These are phyloP conservation scores for Sapajus apella DNA, from an alignment of 2,113 vertebrate genomes.

Conservation along the genomic window DNA sequence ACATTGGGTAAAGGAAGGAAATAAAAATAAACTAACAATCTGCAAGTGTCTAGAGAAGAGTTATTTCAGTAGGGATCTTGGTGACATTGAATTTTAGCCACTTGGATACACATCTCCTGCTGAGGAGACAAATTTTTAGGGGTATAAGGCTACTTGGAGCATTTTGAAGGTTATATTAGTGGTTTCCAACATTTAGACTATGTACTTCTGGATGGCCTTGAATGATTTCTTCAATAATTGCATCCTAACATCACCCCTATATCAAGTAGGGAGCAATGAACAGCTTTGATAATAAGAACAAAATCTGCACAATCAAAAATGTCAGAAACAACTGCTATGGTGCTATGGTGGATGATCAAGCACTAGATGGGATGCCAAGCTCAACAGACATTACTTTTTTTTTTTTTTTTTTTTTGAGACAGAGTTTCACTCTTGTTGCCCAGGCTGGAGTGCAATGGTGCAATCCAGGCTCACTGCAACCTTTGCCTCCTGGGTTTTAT, in stretches of 20 bases:
- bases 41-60: not conserved
- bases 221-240: not conserved
- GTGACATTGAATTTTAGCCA: not conserved
- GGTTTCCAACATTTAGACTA: constrained; percentile 8
- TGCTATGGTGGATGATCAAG: not conserved
- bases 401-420: too few relatives aligned
- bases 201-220: not conserved
- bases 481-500: too few relatives aligned
- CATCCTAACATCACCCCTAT: not conserved
- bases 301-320: not conserved
- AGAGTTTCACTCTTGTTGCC: too few relatives aligned
- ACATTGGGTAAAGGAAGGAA: not conserved
- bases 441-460: too few relatives aligned
- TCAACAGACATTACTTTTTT: not conserved
- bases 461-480: too few relatives aligned
- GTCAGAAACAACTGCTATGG: not conserved
- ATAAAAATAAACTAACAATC: constrained; percentile 13
- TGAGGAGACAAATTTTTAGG: not conserved
- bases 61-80: not conserved
- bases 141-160: not conserved
- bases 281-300: not conserved
- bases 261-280: not conserved
- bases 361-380: not conserved
- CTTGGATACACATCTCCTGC: not conserved
- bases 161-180: not conserved